Percentiles rank a stretch among this genome's conserved stretches.
Conservation (phyloP, 2,113 vertebrate genomes). For the Stegostoma tigrinum region DNA sequence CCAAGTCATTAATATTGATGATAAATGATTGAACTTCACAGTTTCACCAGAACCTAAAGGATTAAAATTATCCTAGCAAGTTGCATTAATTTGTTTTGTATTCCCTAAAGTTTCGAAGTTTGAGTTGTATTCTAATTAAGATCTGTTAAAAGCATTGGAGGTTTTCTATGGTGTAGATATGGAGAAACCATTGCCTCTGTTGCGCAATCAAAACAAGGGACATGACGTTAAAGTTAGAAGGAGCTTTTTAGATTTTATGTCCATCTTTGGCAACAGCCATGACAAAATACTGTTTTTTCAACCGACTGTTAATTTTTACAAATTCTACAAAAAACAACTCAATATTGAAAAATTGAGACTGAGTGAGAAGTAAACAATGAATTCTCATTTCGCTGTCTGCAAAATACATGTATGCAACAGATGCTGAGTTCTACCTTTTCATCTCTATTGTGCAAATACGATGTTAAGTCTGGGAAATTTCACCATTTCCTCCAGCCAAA, state of each 20-base stretch:
- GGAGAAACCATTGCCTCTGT: neutral
- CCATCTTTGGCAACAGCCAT: neutral
- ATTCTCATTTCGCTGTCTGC: no score
- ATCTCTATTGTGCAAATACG: neutral
- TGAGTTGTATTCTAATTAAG: no score
- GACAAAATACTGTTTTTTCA: neutral
- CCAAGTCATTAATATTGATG: no score
- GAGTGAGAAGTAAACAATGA: no score
- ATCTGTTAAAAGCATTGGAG: no score
- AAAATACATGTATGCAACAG: no score
- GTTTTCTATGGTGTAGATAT: neutral
- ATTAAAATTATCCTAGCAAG: no score
- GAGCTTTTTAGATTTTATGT: neutral
- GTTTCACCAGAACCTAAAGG: neutral
- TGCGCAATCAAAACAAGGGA: neutral
- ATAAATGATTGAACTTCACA: neutral
- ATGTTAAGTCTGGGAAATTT: neutral
- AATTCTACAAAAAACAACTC: no score
- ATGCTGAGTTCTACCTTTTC: neutral
- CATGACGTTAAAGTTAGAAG: no score
- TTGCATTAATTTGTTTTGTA: neutral
- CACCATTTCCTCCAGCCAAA: neutral
- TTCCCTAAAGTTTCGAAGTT: neutral
- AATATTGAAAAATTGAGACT: no score
- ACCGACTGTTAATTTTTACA: neutral